Conservation (phyloP, 2,888 invertebrate genomes). For the Abrostola tripartita region DNA sequence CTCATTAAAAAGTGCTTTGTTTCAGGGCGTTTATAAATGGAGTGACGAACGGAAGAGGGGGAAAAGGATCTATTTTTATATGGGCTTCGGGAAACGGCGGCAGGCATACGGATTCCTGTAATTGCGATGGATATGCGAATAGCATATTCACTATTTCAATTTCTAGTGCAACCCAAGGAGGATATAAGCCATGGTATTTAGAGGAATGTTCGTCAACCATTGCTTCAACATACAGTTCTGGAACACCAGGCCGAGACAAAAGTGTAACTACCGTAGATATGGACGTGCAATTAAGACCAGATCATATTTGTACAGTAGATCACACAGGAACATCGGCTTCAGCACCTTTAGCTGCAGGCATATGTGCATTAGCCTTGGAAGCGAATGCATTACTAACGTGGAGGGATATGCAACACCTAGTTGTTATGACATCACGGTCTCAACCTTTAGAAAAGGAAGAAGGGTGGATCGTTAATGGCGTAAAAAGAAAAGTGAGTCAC, state of each 20-base stretch:
- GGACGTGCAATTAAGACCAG: constrained; percentile 95
- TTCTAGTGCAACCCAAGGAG: constrained; percentile 98
- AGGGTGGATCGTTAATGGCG: constrained; percentile 98
- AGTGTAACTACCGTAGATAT: constrained; percentile 97
- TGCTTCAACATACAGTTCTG: constrained; percentile 99
- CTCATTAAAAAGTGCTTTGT: constrained; percentile 80
- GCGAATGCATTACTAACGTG: constrained; percentile 97
- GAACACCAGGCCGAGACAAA: constrained; percentile 96
- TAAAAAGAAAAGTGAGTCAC: constrained; percentile 97
- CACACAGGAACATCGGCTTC: constrained; percentile 98
- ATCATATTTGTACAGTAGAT: constrained; percentile 96
- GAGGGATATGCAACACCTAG: constrained; percentile 99
- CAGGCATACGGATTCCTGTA: constrained; percentile 98
- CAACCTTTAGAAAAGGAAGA: constrained; percentile 96
- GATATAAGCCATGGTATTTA: constrained; percentile 99
- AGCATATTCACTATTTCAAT: constrained; percentile 99
- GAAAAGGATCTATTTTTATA: constrained; percentile 98
- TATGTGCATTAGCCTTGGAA: constrained; percentile 96
- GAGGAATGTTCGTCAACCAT: constrained; percentile 99
- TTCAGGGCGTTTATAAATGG: constrained; percentile 96
- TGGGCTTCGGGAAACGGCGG: constrained; percentile 99
- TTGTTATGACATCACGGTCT: constrained; percentile 96
- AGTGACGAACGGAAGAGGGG: constrained; percentile 96
- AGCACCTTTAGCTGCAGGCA: constrained; percentile 98
- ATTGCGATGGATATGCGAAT: constrained; percentile 99